Base-by-base conservation (phyloP, 2,888 invertebrate genomes). In the Mechanitis mazaeus region DNA sequence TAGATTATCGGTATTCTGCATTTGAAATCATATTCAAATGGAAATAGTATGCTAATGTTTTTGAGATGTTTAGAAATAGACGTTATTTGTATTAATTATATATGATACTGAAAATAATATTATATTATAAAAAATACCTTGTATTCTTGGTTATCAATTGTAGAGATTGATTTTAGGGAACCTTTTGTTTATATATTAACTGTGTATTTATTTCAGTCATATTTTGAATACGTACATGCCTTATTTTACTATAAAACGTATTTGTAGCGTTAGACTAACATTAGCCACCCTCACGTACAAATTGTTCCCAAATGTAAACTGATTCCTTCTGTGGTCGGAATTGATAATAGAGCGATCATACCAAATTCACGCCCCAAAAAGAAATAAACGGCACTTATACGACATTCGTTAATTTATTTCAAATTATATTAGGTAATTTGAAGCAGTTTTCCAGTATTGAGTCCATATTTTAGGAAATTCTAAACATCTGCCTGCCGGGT, bases 21-120 rank as follows among this genome's bases (percentile, higher is more conserved):
- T 76, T 71, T 69, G 64, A 71, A 74, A 73, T 71, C 71, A 75
- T 71, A 72, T 72, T 72, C 68, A 69, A 70, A 65, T 64, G 64
- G 69, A 74, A 75, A 69, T 67, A 60, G 68, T 77, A 77, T 77
- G 74, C 68, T 71, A 76, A 77, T 75, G 68, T 60, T 60, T 61
- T 42, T 58, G 59, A 58, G 65, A 53, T 46, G 55, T 53, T 61
- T 66, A 59, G 58, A 58, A 58, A 55, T 58, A 53, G 59, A 59
- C 45, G 54, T 54, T 59, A 64, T 59, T 64, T 61, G 3, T 9
- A 42, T 9, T 42, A n/a, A n/a, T n/a, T n/a, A n/a, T 42, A 42
- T 42, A 42, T 42, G 3, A 9, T 9, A n/a, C 42, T 42, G 3
- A 9, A 5, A 7, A 42, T 42, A 42, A 42, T 42, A 42, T 42